These are phyloP conservation scores for Amphiprion clarkii DNA, from an alignment of 2,797 vertebrate genomes.

Conservation along the genomic window DNA sequence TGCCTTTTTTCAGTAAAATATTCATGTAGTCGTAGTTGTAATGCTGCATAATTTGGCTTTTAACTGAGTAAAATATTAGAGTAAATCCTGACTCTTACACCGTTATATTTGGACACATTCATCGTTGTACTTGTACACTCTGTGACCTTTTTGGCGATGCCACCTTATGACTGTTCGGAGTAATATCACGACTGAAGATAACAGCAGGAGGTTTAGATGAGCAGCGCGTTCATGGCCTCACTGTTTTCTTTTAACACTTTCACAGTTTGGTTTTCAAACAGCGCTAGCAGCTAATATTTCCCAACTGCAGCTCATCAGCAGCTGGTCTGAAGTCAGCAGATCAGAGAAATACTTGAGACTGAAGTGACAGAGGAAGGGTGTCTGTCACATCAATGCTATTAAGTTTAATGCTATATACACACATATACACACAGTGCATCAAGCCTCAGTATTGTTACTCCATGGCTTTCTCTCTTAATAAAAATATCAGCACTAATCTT, in stretches of 20 bases:
- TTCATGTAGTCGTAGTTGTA: no score
- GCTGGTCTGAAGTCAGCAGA: slow-evolving; percentile 11
- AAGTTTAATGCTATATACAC: background rate
- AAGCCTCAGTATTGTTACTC: background rate
- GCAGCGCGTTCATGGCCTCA: slow-evolving; percentile 5
- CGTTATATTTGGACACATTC: background rate
- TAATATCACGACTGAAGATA: background rate
- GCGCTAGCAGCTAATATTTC: slow-evolving; percentile 7
- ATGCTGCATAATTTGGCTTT: no score
- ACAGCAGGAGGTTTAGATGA: slow-evolving; percentile 7
- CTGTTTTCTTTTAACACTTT: slow-evolving; percentile 2
- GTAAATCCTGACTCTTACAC: background rate
- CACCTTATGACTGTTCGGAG: background rate
- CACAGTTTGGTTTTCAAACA: slow-evolving; percentile 6
- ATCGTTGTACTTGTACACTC: background rate
- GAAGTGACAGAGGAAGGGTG: slow-evolving; percentile 11
- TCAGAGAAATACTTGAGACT: slow-evolving; percentile 22
- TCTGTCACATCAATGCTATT: background rate
- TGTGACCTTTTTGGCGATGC: background rate
- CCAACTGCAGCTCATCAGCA: background rate
- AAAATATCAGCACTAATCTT: no score
- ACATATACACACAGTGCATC: background rate
- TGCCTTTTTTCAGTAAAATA: no score
- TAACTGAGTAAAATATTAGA: no score
- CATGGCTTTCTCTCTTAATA: no score